Evolutionary conservation across 1,140 invertebrate genomes (phyloP), one percentile per base, ranked within the genome.

Genomic region (Geopemphigus sp.): DNA sequence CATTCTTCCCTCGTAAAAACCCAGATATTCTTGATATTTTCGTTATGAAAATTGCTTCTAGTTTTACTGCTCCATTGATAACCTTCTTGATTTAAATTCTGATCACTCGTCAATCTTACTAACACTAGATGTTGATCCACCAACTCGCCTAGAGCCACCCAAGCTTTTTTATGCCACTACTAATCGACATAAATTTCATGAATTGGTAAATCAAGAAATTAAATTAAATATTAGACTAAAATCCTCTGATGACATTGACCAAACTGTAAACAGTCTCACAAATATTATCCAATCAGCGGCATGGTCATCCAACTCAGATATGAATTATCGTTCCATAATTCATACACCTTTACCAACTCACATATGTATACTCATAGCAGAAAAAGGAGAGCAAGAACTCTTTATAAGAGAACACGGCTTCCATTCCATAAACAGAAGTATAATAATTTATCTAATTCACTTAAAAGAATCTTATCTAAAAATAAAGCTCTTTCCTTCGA

Each of bases 11-110:
- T 6, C 1, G 17, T 22, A 81, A 81, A 63, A 54, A 45, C 19
- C 68, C 80, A 4, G 78, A 68, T 32, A 56, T 80, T 17, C n/a
- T 66, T 0, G 63, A 80, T 53, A 64, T 80, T 45, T 81, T 73
- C 22, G 24, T 81, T 3, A 59, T 19, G 0, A 53, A 74, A 32
- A 56, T 26, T 5, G 26, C 66, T 15, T 53, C 50, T 14, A 57
- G 11, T 57, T 24, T 57, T 57, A 22, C n/a, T 22, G n/a, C n/a
- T n/a, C 54, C 11, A 6, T 10, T 17, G n/a, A 22, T 24, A 57
- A 57, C 22, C n/a, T 57, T 11, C n/a, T 57, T n/a, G 54, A 57
- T 10, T 19, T 57, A 22, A 57, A 57, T n/a, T 57, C n/a, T 6
- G 8, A 57, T 57, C 54, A n/a, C n/a, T n/a, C n/a, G n/a, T n/a